Evolutionary conservation across 2,888 invertebrate genomes (phyloP).

Genomic region (Biston stratarius): DNA sequence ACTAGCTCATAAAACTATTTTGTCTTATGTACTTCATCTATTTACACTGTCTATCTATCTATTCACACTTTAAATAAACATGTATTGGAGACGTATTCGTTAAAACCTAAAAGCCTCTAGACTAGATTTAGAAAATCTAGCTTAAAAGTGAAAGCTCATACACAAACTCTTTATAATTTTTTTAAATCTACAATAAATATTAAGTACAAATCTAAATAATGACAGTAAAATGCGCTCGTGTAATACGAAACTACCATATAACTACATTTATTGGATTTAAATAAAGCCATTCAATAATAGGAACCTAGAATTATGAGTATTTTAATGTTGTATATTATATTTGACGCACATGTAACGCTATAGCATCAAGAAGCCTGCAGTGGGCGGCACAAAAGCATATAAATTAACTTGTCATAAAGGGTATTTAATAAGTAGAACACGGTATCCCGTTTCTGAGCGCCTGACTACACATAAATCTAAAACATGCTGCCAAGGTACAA

Average conservation of each 20-base stretch:
- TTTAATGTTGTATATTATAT: conserved; percentile 51
- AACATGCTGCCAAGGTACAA: background rate
- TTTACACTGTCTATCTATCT: too few species aligned
- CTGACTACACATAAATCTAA: background rate
- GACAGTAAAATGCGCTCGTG: background rate
- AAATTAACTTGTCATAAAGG: conserved; percentile 75
- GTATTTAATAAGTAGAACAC: conserved; percentile 66
- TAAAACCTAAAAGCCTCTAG: too few species aligned
- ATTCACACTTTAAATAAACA: too few species aligned
- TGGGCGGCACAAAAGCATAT: conserved; percentile 66
- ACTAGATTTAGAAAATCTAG: too few species aligned
- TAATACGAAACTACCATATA: conserved; percentile 15
- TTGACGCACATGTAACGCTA: conserved; percentile 64
- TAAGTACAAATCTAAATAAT: background rate
- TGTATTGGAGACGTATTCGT: too few species aligned
- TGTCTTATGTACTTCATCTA: too few species aligned
- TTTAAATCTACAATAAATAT: background rate
- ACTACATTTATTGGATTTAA: conserved; percentile 50
- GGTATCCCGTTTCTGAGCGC: conserved; percentile 43
- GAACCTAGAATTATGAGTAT: conserved; percentile 36
- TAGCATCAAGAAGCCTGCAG: conserved; percentile 59
- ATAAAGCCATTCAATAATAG: conserved; percentile 47
- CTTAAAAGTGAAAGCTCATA: background rate
- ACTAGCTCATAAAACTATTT: too few species aligned
- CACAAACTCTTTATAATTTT: background rate